These are phyloP conservation scores for Origma solitaria DNA, from an alignment of 2,113 vertebrate species.

Conservation along the genomic window DNA sequence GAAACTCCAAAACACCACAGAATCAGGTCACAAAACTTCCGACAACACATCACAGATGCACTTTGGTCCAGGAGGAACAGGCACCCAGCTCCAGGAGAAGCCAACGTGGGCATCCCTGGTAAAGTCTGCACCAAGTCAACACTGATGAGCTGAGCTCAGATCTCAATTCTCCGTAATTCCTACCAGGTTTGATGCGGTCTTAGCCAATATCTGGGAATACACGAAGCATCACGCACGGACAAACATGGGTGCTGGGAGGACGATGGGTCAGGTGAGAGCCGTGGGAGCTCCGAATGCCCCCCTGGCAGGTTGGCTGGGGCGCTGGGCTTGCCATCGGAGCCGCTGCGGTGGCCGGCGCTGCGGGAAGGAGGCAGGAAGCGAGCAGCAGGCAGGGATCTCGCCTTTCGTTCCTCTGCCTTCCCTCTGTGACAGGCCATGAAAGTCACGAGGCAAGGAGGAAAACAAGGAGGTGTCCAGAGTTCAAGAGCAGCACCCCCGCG, in stretches of 20 bases:
- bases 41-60: background rate
- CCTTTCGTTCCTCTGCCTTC: background rate
- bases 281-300: background rate
- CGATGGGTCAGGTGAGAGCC: background rate
- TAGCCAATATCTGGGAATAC: background rate
- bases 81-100: background rate
- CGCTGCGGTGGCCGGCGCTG: background rate
- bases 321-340: background rate
- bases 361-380: background rate
- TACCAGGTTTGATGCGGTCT: background rate
- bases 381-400: background rate
- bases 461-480: constrained; percentile 31
- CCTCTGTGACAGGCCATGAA: constrained; percentile 7
- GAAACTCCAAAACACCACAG: background rate
- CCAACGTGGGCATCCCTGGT: background rate
- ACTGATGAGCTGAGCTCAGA: background rate
- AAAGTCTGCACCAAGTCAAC: background rate
- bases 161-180: background rate
- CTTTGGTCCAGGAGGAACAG: background rate
- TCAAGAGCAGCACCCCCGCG: background rate
- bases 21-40: background rate
- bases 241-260: background rate
- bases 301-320: fast-evolving
- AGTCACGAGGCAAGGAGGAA: constrained; percentile 31
- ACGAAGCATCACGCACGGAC: background rate